A percentile compares a stretch with the other conserved stretches of the same genome.
phyloP scores from a whole-genome alignment of 2,888 invertebrate genomes.

The Chaitophorus viminalis region DNA sequence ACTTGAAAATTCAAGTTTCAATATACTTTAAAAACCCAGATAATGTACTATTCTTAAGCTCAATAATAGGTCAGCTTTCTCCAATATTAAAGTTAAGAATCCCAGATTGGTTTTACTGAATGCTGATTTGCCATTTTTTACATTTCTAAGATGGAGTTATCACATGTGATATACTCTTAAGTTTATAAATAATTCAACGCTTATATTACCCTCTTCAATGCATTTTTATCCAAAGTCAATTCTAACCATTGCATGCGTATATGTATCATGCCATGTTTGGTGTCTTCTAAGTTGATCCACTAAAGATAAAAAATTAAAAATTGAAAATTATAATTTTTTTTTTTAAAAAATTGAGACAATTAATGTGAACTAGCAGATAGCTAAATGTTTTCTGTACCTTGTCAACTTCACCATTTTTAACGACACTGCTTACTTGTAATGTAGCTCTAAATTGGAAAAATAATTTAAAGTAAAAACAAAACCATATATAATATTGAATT shows the following conservation, averaged over 20 bases:
- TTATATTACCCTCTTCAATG: conserved; percentile 78
- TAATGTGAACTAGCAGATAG: conserved; percentile 61
- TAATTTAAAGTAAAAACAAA: background rate
- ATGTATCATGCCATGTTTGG: conserved; percentile 93
- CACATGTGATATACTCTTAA: too few species aligned
- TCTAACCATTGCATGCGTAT: conserved; percentile 90
- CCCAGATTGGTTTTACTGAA: too few species aligned
- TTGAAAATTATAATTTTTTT: background rate
- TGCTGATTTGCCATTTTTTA: too few species aligned
- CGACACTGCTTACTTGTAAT: conserved; percentile 77
- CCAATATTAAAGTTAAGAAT: too few species aligned
- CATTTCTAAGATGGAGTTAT: too few species aligned
- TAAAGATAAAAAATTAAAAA: conserved; percentile 68
- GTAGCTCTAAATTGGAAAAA: conserved; percentile 73
- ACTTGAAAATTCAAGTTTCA: too few species aligned
- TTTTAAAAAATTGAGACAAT: conserved; percentile 61
- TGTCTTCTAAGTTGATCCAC: conserved; percentile 96
- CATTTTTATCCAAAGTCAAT: conserved; percentile 73
- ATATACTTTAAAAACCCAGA: too few species aligned
- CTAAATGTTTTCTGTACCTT: conserved; percentile 71
- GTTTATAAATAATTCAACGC: conserved; percentile 19
- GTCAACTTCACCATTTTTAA: conserved; percentile 78
- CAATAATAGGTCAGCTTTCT: too few species aligned
- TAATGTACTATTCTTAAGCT: too few species aligned
- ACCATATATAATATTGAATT: background rate